Evolutionary conservation across 2,888 invertebrate species (phyloP), one percentile per base, ranked within the genome.

Genomic region (Drosophila parthenogenetica): DNA sequence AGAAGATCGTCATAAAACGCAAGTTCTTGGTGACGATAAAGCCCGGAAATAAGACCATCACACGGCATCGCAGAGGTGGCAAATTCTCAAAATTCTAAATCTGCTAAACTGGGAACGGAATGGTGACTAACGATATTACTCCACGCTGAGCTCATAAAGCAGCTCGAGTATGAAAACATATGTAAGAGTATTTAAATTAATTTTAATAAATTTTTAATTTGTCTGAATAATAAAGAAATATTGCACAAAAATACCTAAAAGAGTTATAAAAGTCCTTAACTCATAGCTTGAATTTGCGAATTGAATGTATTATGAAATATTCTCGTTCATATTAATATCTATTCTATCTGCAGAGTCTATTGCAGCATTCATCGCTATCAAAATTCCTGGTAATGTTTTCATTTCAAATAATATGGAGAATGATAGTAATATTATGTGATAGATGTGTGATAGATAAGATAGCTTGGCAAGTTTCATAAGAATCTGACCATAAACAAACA

Each of bases 21-120:
- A 43, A 43, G 19, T 45, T 16, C 3, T 17, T 13, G 32, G 19
- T 17, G n/a, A n/a, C 10, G 5, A 55, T 0, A 2, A 43, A 19
- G 1, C 32, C 32, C 3, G 43, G 43, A 17, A 45, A 55, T n/a
- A 45, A 10, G 55, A 11, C 10, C n/a, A 55, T 45, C 17, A 55
- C 10, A 32, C 19, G 55, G 5, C 29, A 16, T 17, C 54, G 42
- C 17, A 54, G 43, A 0, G 32, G 32, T n/a, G 32, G 43, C 1
- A 40, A 35, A 14, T 14, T 5, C 16, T n/a, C 7, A 17, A 51
- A 48, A 17, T 32, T 45, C n/a, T 2, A 48, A 17, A 16, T 45
- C 2, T 2, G n/a, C n/a, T 13, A 45, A 45, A 19, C 13, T 19
- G 13, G 13, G 4, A 13, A 29, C 8, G 29, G 5, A 29, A 29